These are phyloP conservation scores for Larimichthys polyactis DNA, from an alignment of 2,113 vertebrate genomes.

Conservation along the genomic window DNA sequence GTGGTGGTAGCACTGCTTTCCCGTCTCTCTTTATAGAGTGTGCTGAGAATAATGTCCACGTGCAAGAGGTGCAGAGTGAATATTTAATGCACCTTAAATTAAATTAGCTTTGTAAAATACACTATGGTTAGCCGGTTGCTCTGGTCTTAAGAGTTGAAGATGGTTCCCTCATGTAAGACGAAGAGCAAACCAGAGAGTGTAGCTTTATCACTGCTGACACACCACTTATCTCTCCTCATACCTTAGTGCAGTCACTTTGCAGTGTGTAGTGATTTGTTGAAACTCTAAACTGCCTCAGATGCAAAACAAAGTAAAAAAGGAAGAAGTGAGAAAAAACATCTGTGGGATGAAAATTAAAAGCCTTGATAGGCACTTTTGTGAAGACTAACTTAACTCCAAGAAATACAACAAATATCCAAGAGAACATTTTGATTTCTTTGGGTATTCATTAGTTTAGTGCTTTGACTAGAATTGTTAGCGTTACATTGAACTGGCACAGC, in stretches of 20 bases:
- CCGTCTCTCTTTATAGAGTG: neutral
- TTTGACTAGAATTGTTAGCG: neutral
- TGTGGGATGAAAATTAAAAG: neutral
- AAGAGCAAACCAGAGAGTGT: conserved; percentile 2
- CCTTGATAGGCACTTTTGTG: neutral
- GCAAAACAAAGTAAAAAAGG: neutral
- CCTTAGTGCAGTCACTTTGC: conserved; percentile 7
- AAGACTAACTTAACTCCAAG: neutral
- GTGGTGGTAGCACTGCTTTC: neutral
- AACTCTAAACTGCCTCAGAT: conserved; percentile 11
- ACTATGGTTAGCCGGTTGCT: conserved; percentile 2
- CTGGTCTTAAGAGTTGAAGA: neutral
- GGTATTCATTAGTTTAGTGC: neutral
- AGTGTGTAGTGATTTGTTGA: conserved; percentile 4
- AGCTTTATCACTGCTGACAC: conserved; percentile 20
- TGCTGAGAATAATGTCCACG: neutral
- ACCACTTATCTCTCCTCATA: conserved; percentile 1
- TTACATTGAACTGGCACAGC: conserved; percentile 12
- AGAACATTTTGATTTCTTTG: neutral
- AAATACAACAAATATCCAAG: neutral
- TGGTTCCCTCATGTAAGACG: conserved; percentile 12
- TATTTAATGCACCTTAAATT: conserved; percentile 16
- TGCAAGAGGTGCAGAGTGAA: conserved; percentile 2
- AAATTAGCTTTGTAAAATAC: conserved; percentile 20
- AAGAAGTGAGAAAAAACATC: neutral